Percentiles rank a stretch among this genome's conserved stretches.
Evolutionary conservation across 2,888 invertebrate species (phyloP).

Genomic region (Nomada flava): DNA sequence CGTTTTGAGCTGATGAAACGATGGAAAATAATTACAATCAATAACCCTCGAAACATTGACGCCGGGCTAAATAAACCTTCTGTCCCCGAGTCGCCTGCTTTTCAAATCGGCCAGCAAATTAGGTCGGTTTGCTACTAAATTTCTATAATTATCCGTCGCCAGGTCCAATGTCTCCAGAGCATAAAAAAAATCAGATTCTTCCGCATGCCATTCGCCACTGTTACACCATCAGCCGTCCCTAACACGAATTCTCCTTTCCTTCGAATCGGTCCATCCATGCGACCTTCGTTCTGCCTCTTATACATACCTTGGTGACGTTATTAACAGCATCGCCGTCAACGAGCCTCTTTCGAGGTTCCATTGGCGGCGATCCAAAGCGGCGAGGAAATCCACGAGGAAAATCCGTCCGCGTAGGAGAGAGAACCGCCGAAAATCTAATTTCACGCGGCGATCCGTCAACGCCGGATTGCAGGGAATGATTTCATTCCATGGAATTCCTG

Average conservation of each 20-base stretch:
- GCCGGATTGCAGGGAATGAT: constrained; percentile 4
- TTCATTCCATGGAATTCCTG: constrained; percentile 10
- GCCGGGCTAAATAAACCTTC: too few relatives aligned
- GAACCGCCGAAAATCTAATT: constrained; percentile 45
- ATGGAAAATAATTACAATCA: too few relatives aligned
- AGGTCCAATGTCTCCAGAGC: too few relatives aligned
- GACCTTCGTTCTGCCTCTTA: constrained; percentile 44
- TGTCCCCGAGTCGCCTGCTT: too few relatives aligned
- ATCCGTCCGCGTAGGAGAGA: constrained; percentile 36
- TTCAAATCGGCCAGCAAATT: too few relatives aligned
- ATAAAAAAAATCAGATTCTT: constrained; percentile 3
- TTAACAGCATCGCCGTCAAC: constrained; percentile 44
- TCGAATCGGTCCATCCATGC: not conserved
- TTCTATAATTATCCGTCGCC: too few relatives aligned
- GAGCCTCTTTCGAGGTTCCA: constrained; percentile 59
- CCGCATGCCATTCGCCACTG: constrained; percentile 6
- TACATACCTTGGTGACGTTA: constrained; percentile 55
- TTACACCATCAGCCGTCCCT: not conserved
- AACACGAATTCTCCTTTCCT: constrained; percentile 5
- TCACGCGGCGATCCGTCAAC: constrained; percentile 30
- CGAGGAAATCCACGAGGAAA: constrained; percentile 61
- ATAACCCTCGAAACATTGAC: too few relatives aligned
- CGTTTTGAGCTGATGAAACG: too few relatives aligned
- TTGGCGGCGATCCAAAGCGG: constrained; percentile 74
- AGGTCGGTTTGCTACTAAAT: too few relatives aligned